Base-by-base conservation (phyloP, 2,888 invertebrate species). In the Pseudeuparius sepicola region DNA sequence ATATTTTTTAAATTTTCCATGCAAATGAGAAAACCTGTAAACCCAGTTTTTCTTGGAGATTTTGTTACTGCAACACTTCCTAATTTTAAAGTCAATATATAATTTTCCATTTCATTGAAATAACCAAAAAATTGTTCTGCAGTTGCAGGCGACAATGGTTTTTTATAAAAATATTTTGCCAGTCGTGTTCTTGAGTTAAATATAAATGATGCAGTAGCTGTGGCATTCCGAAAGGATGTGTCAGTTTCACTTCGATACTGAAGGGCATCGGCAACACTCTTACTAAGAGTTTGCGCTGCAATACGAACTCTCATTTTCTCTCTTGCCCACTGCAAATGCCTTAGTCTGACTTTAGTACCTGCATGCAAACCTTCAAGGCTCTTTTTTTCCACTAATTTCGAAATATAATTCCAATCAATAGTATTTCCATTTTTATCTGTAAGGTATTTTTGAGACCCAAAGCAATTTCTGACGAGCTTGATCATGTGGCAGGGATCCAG, bases 241-340 rank as follows among this genome's bases (percentile, higher is more conserved):
- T n/a, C n/a, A n/a, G n/a, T n/a, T n/a, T n/a, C n/a, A n/a, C n/a
- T n/a, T n/a, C n/a, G n/a, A n/a, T n/a, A n/a, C n/a, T n/a, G n/a
- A n/a, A n/a, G n/a, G n/a, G n/a, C n/a, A n/a, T n/a, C n/a, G n/a
- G n/a, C n/a, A n/a, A n/a, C n/a, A n/a, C n/a, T n/a, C n/a, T n/a
- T n/a, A n/a, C n/a, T n/a, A n/a, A n/a, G n/a, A n/a, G n/a, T n/a
- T n/a, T n/a, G n/a, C n/a, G n/a, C n/a, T n/a, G n/a, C n/a, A n/a
- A 41, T 9, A 26, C 37, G 26, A 5, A 42, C 37, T 15, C 32
- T 44, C 37, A 40, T 41, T 37, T 37, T 42, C 32, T 42, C 42
- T 23, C 29, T 31, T 11, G 23, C 28, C 37, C 39, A 40, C 23
- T 44, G 26, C 11, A 42, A 14, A 25, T 43, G 43, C 20, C 39